phyloP scores from a whole-genome alignment of 2,888 invertebrate genomes.

The Ichneumoninae sp. region DNA sequence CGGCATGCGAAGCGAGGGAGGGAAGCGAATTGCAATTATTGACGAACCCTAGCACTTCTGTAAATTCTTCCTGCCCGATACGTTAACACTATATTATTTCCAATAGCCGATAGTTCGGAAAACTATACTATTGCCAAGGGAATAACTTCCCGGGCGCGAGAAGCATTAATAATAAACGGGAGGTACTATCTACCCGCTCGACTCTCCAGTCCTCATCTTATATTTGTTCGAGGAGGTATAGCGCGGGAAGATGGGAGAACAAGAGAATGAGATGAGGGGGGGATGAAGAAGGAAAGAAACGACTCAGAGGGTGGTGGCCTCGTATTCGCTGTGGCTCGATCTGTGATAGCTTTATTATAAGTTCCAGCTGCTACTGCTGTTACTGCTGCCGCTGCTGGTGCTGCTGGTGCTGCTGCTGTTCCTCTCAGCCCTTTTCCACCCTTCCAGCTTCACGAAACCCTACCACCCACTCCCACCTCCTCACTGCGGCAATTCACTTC shows the following conservation, averaged over 20 bases:
- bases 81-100: conserved; percentile 64
- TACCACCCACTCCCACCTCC: not conserved
- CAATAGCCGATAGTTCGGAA: conserved; percentile 60
- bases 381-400: conserved; percentile 16
- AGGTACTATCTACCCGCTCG: not conserved
- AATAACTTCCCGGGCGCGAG: conserved; percentile 25
- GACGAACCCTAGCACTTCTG: conserved; percentile 56
- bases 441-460: conserved; percentile 17
- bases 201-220: not conserved
- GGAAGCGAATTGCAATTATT: conserved; percentile 61
- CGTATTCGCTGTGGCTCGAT: conserved; percentile 67
- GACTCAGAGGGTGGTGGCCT: conserved; percentile 61
- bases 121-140: conserved; percentile 37
- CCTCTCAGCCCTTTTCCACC: conserved; percentile 21
- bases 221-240: conserved; percentile 15
- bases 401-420: conserved; percentile 5
- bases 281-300: conserved; percentile 24
- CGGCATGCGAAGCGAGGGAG: conserved; percentile 3
- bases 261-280: conserved; percentile 10
- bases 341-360: conserved; percentile 81
- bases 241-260: conserved; percentile 12
- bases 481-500: not conserved
- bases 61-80: conserved; percentile 57
- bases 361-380: conserved; percentile 76
- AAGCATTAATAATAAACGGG: conserved; percentile 46